Evolutionary conservation across 1,140 invertebrate genomes (phyloP).

Genomic region (Amyelois transitella): DNA sequence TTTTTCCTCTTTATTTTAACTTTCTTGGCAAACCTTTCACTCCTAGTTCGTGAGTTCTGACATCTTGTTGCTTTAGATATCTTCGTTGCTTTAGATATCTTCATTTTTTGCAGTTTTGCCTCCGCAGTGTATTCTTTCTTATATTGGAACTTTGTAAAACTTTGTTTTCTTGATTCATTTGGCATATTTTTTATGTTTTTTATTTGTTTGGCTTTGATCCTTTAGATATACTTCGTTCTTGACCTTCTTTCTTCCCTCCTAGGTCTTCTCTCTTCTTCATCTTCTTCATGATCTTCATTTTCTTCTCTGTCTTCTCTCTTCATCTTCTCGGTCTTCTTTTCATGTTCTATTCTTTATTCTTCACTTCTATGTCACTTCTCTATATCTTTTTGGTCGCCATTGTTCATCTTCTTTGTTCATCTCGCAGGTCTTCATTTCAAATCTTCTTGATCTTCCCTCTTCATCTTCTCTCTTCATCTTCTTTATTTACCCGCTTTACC

Average conservation of each 20-base stretch:
- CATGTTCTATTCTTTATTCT: background rate
- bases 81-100: slow-evolving; percentile 7
- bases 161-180: slow-evolving; percentile 11
- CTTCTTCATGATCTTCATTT: background rate
- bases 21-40: background rate
- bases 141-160: background rate
- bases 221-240: slow-evolving; percentile 4
- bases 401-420: slow-evolving; percentile 3
- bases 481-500: too few species aligned
- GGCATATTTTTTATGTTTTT: background rate
- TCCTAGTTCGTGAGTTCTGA: background rate
- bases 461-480: slow-evolving; percentile 15
- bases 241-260: background rate
- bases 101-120: slow-evolving; percentile 4
- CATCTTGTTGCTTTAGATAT: slow-evolving; percentile 3
- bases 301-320: slow-evolving; percentile 5
- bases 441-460: slow-evolving; percentile 1
- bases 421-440: background rate
- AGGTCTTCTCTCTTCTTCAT: slow-evolving; percentile 7
- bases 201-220: background rate
- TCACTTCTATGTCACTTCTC: background rate
- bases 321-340: slow-evolving; percentile 11
- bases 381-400: background rate
- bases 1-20: background rate
- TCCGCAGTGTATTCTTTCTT: slow-evolving; percentile 8